A percentile compares a stretch with the other conserved stretches of the same genome.
phyloP scores from a whole-genome alignment of 2,888 invertebrate genomes.

The Thereva unica region DNA sequence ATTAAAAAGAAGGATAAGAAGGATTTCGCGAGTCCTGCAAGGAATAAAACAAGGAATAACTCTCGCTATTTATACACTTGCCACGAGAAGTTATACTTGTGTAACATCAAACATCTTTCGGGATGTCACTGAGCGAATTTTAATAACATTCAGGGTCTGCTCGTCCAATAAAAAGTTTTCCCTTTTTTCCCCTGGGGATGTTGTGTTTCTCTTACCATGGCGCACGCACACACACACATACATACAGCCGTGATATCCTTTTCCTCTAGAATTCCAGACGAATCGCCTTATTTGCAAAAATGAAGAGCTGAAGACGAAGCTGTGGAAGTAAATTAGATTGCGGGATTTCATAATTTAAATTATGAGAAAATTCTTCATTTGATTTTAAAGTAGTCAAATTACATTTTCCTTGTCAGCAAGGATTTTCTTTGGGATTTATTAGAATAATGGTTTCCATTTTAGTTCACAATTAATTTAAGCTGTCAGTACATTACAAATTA shows the following conservation, averaged over 20 bases:
- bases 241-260: neutral
- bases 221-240: no score
- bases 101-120: constrained; percentile 1
- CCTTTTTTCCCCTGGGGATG: no score
- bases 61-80: neutral
- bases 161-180: constrained; percentile 3
- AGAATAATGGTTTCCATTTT: constrained; percentile 2
- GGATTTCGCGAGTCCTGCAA: no score
- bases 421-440: neutral
- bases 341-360: constrained; percentile 7
- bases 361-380: constrained; percentile 3
- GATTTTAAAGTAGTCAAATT: constrained; percentile 6
- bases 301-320: neutral
- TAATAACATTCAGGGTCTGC: constrained; percentile 9
- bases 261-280: neutral
- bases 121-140: constrained; percentile 8
- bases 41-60: neutral
- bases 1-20: no score
- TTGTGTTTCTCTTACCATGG: no score
- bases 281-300: neutral
- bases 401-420: neutral
- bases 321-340: constrained; percentile 7
- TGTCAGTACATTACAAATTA: no score
- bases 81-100: neutral
- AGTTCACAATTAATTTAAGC: no score